Conservation (phyloP, 2,113 vertebrate genomes). For the Callionymus lyra region DNA sequence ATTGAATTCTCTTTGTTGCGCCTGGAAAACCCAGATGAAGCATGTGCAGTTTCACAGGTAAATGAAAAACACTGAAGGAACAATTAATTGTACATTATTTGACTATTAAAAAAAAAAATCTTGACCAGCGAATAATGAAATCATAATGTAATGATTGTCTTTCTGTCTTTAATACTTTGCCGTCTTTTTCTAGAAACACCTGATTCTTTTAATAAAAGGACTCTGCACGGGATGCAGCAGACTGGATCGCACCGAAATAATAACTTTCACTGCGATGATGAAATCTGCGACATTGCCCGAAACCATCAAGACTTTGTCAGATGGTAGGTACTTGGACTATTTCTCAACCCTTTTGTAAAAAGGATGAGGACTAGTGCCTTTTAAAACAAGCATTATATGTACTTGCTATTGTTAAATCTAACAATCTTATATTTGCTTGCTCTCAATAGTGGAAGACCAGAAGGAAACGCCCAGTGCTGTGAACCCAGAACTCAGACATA, state of each 20-base stretch:
- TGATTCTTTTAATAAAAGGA: conserved; percentile 97
- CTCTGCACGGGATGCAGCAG: conserved; percentile 95
- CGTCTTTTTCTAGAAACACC: conserved; percentile 77
- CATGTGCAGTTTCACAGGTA: conserved; percentile 97
- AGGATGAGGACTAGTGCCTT: no score
- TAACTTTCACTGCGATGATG: conserved; percentile 99
- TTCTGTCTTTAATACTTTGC: conserved; percentile 3
- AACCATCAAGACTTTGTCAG: conserved; percentile 95
- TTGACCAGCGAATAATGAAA: no score
- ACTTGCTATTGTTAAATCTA: not conserved
- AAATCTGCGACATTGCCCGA: conserved; percentile 97
- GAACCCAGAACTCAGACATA: conserved; percentile 89
- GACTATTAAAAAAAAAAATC: no score
- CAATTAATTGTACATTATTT: no score
- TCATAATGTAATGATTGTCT: no score
- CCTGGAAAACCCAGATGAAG: conserved; percentile 95
- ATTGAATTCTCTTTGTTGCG: conserved; percentile 94
- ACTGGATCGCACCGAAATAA: conserved; percentile 93
- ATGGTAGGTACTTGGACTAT: conserved; percentile 66
- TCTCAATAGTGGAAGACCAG: conserved; percentile 86
- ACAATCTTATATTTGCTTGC: not conserved
- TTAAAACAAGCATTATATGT: not conserved
- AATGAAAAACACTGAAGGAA: conserved; percentile 25
- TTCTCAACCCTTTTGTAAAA: not conserved
- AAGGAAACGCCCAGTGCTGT: conserved; percentile 85